These are phyloP conservation scores for Stenoptilia bipunctidactyla DNA, from an alignment of 2,888 invertebrate species.

Conservation along the genomic window DNA sequence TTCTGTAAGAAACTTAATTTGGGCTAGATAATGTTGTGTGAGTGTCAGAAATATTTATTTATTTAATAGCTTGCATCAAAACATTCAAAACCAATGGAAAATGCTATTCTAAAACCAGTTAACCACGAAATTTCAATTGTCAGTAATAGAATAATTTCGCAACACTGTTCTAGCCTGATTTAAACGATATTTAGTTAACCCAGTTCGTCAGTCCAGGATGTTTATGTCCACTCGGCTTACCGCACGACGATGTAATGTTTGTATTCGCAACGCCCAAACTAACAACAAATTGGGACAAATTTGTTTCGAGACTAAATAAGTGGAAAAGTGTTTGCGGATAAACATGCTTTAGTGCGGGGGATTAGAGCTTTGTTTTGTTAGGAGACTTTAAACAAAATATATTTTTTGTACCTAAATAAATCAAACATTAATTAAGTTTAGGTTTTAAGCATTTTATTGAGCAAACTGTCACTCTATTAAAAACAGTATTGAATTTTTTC, in stretches of 20 bases:
- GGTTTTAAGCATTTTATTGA: too few relatives aligned
- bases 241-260: constrained; percentile 33
- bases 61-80: too few relatives aligned
- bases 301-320: constrained; percentile 20
- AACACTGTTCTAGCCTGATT: background rate
- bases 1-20: too few relatives aligned
- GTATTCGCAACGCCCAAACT: constrained; percentile 35
- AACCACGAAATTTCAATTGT: background rate
- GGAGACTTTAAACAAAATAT: background rate
- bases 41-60: too few relatives aligned
- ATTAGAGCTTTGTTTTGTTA: background rate
- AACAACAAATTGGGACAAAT: constrained; percentile 36
- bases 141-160: background rate
- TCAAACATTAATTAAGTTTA: too few relatives aligned
- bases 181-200: constrained; percentile 39
- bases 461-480: too few relatives aligned
- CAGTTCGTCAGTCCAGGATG: constrained; percentile 44
- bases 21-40: too few relatives aligned
- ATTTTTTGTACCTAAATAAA: too few relatives aligned
- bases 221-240: constrained; percentile 36
- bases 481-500: too few relatives aligned
- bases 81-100: background rate
- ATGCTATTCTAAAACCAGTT: background rate
- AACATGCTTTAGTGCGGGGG: background rate
- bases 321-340: constrained; percentile 17